Percentiles rank a stretch among this genome's conserved stretches.
Conservation (phyloP, 1,140 invertebrate species). For the Zophobas atratus region DNA sequence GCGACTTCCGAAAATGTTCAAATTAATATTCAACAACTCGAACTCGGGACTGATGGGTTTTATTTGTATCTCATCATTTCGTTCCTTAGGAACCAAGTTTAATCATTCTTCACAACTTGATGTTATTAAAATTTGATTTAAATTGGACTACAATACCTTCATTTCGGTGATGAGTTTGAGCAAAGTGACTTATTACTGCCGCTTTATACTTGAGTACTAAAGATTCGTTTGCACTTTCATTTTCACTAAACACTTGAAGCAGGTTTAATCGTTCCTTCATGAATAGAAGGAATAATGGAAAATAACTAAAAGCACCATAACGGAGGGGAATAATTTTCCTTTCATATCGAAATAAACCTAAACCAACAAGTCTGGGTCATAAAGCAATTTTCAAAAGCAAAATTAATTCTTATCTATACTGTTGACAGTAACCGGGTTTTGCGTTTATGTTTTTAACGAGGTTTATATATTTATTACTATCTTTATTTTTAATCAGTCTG, state of each 20-base stretch:
- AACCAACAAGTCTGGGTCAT: slow-evolving; percentile 1
- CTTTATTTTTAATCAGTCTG: no score
- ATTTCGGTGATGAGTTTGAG: not conserved
- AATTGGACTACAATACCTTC: not conserved
- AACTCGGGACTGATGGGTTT: not conserved
- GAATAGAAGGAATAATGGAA: slow-evolving; percentile 8
- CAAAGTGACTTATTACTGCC: slow-evolving; percentile 8
- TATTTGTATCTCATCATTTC: not conserved
- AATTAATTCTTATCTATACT: not conserved
- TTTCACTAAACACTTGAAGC: slow-evolving; percentile 27
- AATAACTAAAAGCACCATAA: slow-evolving; percentile 25
- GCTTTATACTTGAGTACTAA: slow-evolving; percentile 8
- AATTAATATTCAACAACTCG: not conserved
- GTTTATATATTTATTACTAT: no score
- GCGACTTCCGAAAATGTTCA: not conserved
- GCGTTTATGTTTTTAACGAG: no score
- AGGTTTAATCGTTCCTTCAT: not conserved
- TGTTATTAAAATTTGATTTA: not conserved
- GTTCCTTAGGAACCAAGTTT: not conserved
- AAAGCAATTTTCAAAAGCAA: slow-evolving; percentile 1
- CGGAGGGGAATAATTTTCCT: slow-evolving; percentile 7
- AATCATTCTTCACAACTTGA: not conserved
- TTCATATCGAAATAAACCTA: slow-evolving; percentile 17
- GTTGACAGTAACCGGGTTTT: not conserved
- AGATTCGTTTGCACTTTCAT: slow-evolving; percentile 32